Base-by-base conservation (phyloP, 2,888 invertebrate genomes). In the Latrodectus hesperus region DNA sequence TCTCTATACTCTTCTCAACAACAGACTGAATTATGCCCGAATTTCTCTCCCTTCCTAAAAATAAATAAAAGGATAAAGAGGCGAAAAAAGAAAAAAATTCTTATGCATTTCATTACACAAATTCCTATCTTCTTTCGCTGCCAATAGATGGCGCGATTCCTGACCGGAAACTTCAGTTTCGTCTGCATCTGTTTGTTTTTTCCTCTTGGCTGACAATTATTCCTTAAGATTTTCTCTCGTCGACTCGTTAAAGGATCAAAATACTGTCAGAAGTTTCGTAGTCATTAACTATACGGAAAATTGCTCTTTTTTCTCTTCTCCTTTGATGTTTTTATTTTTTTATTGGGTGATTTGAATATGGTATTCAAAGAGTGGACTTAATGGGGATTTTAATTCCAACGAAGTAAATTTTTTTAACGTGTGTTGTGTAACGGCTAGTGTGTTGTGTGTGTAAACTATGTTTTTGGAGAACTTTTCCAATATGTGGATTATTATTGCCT, bases 81-180 rank as follows among this genome's bases (percentile, higher is more conserved):
- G 22, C 22, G 0, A 38, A 38, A 38, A 38, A 38, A 3, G 5
- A 0, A 60, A 60, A n/a, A 6, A 11, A 11, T 16, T 12, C n/a
- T 60, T n/a, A 60, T 60, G 10, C 60, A 60, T 60, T 60, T 38
- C 38, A 38, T 38, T 38, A 38, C 6, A 38, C 38, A 38, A 38
- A 6, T 38, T 38, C 38, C 38, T 38, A 38, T 38, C 38, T 76
- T 5, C 1, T 6, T 1, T 12, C 17, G 5, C 17, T 0, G 0
- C 11, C 53, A 16, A 77, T 26, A 77, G 77, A 77, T 77, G 77
- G 77, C 77, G 77, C 77, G 14, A 26, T 4, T 4, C 11, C 49
- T 11, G 67, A 77, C 77, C 77, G 77, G 77, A 77, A 77, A 77
- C 52, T 68, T 68, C 52, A n/a, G n/a, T 64, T 49, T 71, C 60